Percentiles rank a stretch among this genome's conserved stretches.
phyloP scores from a whole-genome alignment of 2,797 vertebrate genomes.

The Coluber constrictor region DNA sequence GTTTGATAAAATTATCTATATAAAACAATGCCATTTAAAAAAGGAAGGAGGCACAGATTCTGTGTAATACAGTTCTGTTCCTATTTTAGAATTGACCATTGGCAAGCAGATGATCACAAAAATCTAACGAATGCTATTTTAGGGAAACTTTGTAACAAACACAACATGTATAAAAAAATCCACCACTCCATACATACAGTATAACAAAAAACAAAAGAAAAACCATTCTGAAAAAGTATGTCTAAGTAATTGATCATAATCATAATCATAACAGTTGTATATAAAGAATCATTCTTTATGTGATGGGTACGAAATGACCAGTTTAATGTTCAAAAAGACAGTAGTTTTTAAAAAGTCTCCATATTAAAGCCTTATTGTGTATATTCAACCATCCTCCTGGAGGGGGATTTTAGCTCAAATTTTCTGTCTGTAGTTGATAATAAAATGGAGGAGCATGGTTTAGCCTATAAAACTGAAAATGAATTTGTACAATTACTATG shows the following conservation, averaged over 20 bases:
- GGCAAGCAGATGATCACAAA: neutral
- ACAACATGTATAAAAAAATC: neutral
- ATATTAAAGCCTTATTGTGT: neutral
- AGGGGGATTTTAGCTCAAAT: neutral
- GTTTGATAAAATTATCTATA: neutral
- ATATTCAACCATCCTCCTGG: neutral
- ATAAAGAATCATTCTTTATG: neutral
- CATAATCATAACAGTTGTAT: neutral
- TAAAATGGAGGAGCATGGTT: neutral
- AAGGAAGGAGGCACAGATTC: neutral
- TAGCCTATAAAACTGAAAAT: neutral
- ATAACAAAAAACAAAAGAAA: neutral
- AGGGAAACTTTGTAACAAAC: neutral
- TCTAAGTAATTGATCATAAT: neutral
- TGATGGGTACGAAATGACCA: neutral
- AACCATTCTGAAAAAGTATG: neutral
- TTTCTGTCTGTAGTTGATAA: neutral
- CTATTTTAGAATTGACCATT: neutral
- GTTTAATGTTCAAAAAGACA: neutral
- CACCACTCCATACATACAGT: neutral
- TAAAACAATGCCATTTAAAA: neutral
- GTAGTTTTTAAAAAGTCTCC: neutral
- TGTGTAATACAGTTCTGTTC: neutral
- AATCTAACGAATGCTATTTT: neutral
- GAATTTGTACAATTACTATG: constrained; percentile 1